Evolutionary conservation across 2,888 invertebrate species (phyloP).

Genomic region (Tuta absoluta): DNA sequence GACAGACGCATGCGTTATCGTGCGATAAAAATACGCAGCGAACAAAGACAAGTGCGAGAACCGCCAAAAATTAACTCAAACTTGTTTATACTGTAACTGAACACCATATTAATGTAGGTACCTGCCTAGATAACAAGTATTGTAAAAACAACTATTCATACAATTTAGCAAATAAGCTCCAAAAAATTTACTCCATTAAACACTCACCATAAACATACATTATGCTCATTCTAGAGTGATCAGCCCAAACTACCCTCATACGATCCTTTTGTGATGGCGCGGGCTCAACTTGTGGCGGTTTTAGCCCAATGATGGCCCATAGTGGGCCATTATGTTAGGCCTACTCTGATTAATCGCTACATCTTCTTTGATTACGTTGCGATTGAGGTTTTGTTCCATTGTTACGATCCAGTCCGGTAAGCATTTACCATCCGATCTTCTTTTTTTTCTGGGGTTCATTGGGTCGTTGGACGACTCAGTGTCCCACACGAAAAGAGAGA

Average conservation of each 20-base stretch:
- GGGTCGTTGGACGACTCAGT: no score
- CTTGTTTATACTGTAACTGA: no score
- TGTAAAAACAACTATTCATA: no score
- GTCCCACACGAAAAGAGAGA: no score
- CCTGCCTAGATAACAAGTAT: no score
- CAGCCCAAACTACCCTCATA: neutral
- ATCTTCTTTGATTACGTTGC: conserved; percentile 12
- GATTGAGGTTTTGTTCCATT: neutral
- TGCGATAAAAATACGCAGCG: no score
- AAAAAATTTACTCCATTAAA: neutral
- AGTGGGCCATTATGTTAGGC: conserved; percentile 2
- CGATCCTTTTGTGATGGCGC: neutral
- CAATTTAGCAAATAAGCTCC: no score
- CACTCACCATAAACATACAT: neutral
- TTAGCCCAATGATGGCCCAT: neutral
- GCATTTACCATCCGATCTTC: neutral
- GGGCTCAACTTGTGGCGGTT: neutral
- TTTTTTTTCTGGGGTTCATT: no score
- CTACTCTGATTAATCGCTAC: conserved; percentile 11
- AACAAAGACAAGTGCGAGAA: no score
- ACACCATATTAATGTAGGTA: no score
- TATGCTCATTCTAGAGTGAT: neutral
- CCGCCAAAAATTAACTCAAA: no score
- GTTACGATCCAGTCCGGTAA: neutral
- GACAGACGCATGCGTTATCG: no score